Evolutionary conservation across 37 sponge, comb jelly and placozoan genomes (phyloP), one percentile per base, ranked within the genome.

Genomic region (Ianthella basta): DNA sequence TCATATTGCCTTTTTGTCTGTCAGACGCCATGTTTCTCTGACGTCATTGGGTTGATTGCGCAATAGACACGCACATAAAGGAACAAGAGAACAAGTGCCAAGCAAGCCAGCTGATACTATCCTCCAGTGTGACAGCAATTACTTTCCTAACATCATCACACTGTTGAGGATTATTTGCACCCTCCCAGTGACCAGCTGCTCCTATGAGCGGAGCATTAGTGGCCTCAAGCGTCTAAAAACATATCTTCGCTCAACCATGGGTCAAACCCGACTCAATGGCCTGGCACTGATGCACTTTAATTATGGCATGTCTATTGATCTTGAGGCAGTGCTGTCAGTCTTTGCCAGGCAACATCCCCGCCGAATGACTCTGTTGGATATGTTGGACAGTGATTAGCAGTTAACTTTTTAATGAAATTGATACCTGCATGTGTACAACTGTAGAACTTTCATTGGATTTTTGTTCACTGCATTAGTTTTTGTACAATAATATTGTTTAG

Each of bases 221-320:
- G 81, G 60, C 0, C 81, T 80, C 60, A 57, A 60, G 56, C 60
- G 81, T 57, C 81, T 80, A 60, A 80, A 80, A 60, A 80, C 81
- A 19, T 80, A 80, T 37, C 32, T 80, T 60, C 60, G 81, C 34
- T 60, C 60, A 57, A 80, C 81, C 16, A 80, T 80, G 81, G 81
- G 60, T 30, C 60, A 60, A 80, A 60, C 13, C 4, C 30, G 60
- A 13, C 81, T 80, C 18, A 80, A 80, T 56, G 81, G 81, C 24
- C 27, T 60, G 56, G 81, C 81, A 60, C 81, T 80, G 10, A 5
- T 80, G 78, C 78, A 75, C 78, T 75, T 75, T 23, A 50, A 75
- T 36, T 75, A 75, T 53, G 39, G 50, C 25, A 75, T 75, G 25
- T 5, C 36, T 75, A 53, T 40, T 4, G 39, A 75, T 75, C 3